phyloP scores from a whole-genome alignment of 2,113 vertebrate species.

The Eidolon helvum region DNA sequence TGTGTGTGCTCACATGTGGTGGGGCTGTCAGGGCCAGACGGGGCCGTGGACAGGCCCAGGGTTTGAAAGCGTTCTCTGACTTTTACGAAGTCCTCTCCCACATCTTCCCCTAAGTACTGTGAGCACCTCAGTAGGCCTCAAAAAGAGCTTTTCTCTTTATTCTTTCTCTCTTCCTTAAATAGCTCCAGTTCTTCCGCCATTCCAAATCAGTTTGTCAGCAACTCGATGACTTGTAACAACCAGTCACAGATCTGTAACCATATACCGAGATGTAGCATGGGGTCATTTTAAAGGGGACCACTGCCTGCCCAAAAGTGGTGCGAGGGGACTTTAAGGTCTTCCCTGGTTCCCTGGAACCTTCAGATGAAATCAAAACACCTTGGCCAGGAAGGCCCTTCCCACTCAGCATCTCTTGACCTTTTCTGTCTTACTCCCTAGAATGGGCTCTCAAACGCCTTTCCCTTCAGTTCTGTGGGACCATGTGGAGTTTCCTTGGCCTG shows the following conservation, averaged over 20 bases:
- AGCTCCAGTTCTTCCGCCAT: background rate
- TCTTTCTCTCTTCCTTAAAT: background rate
- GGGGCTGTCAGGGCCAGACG: too few relatives aligned
- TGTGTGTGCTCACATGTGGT: background rate
- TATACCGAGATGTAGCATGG: rapidly evolving
- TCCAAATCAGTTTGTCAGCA: background rate
- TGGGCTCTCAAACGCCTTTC: background rate
- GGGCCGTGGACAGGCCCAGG: too few relatives aligned
- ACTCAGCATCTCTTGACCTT: background rate
- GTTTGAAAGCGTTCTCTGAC: background rate
- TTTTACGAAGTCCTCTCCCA: background rate
- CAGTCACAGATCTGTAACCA: background rate
- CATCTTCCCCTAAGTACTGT: background rate
- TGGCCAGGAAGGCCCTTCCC: background rate
- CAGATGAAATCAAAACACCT: background rate
- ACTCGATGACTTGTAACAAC: background rate
- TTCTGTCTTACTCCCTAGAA: background rate
- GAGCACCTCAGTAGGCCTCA: background rate
- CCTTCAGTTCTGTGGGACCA: background rate
- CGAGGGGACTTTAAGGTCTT: background rate
- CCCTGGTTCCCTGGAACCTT: background rate
- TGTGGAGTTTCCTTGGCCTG: background rate
- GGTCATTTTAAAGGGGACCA: background rate
- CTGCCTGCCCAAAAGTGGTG: background rate
- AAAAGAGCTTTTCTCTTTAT: background rate